Base-by-base conservation (phyloP, 2,888 invertebrate genomes). In the Coenonympha glycerion region DNA sequence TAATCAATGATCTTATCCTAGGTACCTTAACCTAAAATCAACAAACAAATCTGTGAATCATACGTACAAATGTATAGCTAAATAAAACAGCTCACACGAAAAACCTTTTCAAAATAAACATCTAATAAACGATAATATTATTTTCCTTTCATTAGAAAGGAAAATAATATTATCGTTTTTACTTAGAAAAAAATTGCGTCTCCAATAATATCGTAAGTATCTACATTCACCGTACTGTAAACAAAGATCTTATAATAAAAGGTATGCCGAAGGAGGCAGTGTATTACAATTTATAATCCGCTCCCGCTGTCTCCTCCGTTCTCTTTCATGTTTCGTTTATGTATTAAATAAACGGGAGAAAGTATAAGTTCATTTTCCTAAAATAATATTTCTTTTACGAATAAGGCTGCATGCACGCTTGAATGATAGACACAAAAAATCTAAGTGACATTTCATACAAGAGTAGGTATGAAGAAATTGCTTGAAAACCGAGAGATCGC, bases 341-440 rank as follows among this genome's bases (percentile, higher is more conserved):
- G 44, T 44, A 44, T 44, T 33, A 44, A 44, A 31, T 44, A 44
- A 44, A 41, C 18, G 41, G 28, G 31, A 33, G n/a, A 44, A 31
- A 44, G 11, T 44, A 44, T 15, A n/a, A 44, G 30, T 44, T 44
- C 13, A 31, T 33, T 44, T 44, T 44, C 5, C 21, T 22, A 15
- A 44, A 33, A 31, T 31, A 31, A 31, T n/a, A n/a, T n/a, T 44
- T 44, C 21, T 6, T n/a, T 41, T 41, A 28, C 18, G 18, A 9
- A 13, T 41, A 40, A 24, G 8, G 30, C 6, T 18, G 2, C 6
- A 1, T 11, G 34, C 19, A 18, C 18, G n/a, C 8, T 3, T 16
- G 13, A n/a, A 4, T 5, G 11, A 11, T 31, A 31, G 1, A 5
- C 11, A 31, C 5, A 13, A 13, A 13, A 13, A 31, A 1, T 2